These are phyloP conservation scores for Stegana nigrithorax DNA, from an alignment of 2,888 invertebrate species.

Conservation along the genomic window DNA sequence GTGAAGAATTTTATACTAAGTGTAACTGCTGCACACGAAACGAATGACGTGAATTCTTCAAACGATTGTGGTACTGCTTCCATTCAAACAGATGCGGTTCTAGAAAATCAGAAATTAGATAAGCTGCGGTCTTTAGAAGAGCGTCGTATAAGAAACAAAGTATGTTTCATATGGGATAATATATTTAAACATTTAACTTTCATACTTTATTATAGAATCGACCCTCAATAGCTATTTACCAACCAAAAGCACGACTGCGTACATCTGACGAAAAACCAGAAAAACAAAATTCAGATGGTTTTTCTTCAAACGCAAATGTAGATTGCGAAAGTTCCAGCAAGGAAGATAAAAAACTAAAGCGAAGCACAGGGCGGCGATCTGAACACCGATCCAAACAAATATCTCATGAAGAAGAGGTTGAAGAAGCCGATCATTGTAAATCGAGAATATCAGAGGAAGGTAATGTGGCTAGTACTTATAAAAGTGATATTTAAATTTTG, in stretches of 20 bases:
- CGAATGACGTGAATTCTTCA: slow-evolving; percentile 40
- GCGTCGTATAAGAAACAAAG: slow-evolving; percentile 66
- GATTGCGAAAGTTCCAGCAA: slow-evolving; percentile 29
- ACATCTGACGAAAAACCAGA: slow-evolving; percentile 47
- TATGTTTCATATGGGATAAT: slow-evolving; percentile 33
- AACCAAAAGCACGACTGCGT: slow-evolving; percentile 73
- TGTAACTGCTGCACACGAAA: slow-evolving; percentile 41
- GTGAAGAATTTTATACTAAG: slow-evolving; percentile 51
- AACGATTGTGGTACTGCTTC: slow-evolving; percentile 8
- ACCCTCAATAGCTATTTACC: slow-evolving; percentile 89
- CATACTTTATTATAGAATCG: slow-evolving; percentile 75
- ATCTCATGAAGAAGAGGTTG: background rate
- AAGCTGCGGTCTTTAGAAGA: slow-evolving; percentile 48
- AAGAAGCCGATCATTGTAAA: slow-evolving; percentile 15
- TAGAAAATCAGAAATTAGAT: slow-evolving; percentile 10
- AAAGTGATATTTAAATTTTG: background rate
- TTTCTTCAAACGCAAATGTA: slow-evolving; percentile 4
- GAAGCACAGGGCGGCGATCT: slow-evolving; percentile 29
- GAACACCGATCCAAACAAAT: slow-evolving; percentile 33
- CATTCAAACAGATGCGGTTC: background rate
- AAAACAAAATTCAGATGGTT: slow-evolving; percentile 32
- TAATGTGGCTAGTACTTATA: background rate
- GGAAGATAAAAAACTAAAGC: slow-evolving; percentile 28
- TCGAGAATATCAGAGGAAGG: slow-evolving; percentile 47
- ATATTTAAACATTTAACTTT: background rate